Percentiles rank a stretch among this genome's conserved stretches.
Conservation (phyloP, 1,140 invertebrate genomes). For the Drosophila yakuba region DNA sequence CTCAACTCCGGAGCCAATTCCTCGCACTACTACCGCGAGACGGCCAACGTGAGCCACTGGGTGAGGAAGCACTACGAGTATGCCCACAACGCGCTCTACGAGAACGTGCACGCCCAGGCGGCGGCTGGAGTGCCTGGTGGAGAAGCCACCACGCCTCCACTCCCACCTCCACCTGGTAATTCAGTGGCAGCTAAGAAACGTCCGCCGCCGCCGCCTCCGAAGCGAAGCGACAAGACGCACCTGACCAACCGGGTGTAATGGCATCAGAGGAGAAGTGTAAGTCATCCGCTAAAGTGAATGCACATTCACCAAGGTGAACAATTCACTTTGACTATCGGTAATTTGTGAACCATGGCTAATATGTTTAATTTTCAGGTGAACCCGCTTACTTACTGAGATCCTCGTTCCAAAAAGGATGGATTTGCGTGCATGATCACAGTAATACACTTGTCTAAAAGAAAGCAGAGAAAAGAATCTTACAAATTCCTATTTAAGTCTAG, state of each 20-base stretch:
- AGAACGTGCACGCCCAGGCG: slow-evolving; percentile 78
- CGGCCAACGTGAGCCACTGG: slow-evolving; percentile 94
- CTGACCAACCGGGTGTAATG: slow-evolving; percentile 85
- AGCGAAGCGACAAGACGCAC: slow-evolving; percentile 91
- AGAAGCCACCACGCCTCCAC: slow-evolving; percentile 16
- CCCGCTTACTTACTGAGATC: neutral
- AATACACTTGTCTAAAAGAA: slow-evolving; percentile 9
- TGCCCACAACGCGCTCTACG: slow-evolving; percentile 81
- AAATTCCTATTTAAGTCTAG: slow-evolving; percentile 71
- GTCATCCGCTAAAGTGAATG: neutral
- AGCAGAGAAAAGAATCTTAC: slow-evolving; percentile 10
- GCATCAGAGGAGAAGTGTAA: slow-evolving; percentile 18
- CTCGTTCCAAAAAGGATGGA: neutral
- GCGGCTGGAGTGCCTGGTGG: neutral
- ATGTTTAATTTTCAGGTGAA: neutral
- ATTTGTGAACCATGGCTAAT: slow-evolving; percentile 4
- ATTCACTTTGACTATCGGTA: too few species aligned
- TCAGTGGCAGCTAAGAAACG: slow-evolving; percentile 85
- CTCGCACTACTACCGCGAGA: slow-evolving; percentile 88
- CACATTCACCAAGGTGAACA: neutral
- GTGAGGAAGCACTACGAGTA: slow-evolving; percentile 94
- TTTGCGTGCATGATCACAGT: neutral
- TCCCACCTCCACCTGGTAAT: slow-evolving; percentile 43
- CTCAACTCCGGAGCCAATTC: slow-evolving; percentile 74
- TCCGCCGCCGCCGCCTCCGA: slow-evolving; percentile 91